Percentiles rank a stretch among this genome's conserved stretches.
Evolutionary conservation across 1,140 invertebrate species (phyloP).

Genomic region (Drosophila mayri): DNA sequence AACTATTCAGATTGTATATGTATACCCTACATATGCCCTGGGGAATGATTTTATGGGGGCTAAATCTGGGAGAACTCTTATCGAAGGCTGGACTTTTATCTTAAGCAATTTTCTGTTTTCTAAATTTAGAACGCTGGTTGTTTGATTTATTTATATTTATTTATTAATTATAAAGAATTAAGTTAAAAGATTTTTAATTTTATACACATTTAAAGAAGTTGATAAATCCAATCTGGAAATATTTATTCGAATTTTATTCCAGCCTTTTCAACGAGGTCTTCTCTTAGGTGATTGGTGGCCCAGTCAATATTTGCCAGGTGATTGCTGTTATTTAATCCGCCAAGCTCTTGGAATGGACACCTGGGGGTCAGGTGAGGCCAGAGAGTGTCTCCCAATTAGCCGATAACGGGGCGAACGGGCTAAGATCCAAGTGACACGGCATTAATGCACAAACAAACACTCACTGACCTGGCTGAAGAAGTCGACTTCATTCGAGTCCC

Average conservation of each 20-base stretch:
- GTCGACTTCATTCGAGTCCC: neutral
- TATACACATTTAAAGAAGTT: neutral
- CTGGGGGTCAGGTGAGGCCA: constrained; percentile 21
- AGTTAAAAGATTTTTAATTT: neutral
- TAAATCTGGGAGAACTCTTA: neutral
- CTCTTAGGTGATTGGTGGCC: constrained; percentile 25
- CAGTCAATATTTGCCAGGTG: constrained; percentile 43
- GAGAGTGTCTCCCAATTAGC: constrained; percentile 43
- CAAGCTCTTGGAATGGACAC: neutral
- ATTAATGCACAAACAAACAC: constrained; percentile 11
- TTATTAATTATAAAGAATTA: neutral
- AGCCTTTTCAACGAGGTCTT: neutral
- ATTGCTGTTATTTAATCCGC: constrained; percentile 32
- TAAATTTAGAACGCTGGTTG: neutral
- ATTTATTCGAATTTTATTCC: too few relatives aligned
- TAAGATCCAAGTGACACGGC: constrained; percentile 23
- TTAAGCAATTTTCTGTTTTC: too few relatives aligned
- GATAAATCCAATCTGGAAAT: neutral
- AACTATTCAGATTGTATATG: too few relatives aligned
- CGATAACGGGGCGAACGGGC: constrained; percentile 32
- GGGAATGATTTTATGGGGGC: neutral
- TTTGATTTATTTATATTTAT: neutral
- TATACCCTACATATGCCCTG: neutral
- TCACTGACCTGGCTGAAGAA: constrained; percentile 13
- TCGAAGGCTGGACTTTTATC: constrained; percentile 2